Percentiles rank a stretch among this genome's conserved stretches.
phyloP scores from a whole-genome alignment of 2,113 vertebrate species.

The Oplegnathus fasciatus region DNA sequence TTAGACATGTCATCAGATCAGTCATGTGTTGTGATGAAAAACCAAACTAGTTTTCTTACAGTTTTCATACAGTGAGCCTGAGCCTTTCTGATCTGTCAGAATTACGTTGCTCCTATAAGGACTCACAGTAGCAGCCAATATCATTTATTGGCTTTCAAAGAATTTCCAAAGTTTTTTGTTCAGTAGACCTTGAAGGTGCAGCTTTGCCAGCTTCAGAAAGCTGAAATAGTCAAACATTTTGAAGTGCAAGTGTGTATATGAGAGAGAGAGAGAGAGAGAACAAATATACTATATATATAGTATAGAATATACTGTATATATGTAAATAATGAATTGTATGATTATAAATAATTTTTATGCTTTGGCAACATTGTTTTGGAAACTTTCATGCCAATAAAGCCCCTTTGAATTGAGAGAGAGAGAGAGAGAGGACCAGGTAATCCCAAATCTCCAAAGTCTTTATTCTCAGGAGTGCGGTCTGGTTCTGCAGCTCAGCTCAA shows the following conservation, averaged over 20 bases:
- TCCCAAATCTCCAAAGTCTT: slow-evolving; percentile 57
- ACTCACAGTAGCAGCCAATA: slow-evolving; percentile 24
- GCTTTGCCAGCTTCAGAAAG: slow-evolving; percentile 46
- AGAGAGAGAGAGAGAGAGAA: neutral
- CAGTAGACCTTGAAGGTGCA: slow-evolving; percentile 48
- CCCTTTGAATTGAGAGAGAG: no score
- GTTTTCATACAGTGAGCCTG: neutral
- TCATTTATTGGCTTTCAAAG: slow-evolving; percentile 40
- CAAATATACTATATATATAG: no score
- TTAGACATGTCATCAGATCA: neutral
- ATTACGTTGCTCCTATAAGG: neutral
- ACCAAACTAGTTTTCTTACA: neutral
- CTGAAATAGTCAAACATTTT: slow-evolving; percentile 45
- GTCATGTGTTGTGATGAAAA: neutral
- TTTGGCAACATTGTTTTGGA: no score
- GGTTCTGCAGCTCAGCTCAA: slow-evolving; percentile 48
- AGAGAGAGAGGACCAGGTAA: slow-evolving; percentile 38
- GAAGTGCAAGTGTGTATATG: slow-evolving; percentile 9
- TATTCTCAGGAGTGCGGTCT: slow-evolving; percentile 49
- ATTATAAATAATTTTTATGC: no score
- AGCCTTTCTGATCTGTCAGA: slow-evolving; percentile 9
- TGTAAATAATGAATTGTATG: no score
- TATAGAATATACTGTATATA: no score
- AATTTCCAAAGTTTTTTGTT: slow-evolving; percentile 46
- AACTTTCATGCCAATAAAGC: no score